These are phyloP conservation scores for Hoplostethus atlanticus DNA, from an alignment of 2,797 vertebrate genomes.

Conservation along the genomic window DNA sequence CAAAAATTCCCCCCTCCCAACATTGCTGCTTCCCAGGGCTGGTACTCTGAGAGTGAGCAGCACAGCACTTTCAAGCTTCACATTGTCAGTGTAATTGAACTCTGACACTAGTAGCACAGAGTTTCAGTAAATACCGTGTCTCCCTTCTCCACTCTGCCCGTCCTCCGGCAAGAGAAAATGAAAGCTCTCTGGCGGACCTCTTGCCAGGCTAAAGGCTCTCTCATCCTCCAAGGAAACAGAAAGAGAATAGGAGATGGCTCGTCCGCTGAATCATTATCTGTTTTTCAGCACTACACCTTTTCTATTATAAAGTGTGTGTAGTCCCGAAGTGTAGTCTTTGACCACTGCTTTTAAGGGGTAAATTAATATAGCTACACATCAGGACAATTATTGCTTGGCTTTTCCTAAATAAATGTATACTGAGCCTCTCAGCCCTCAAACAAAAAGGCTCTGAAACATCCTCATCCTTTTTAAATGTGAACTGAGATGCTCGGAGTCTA, in stretches of 20 bases:
- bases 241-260: constrained; percentile 24
- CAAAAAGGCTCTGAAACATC: neutral
- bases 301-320: no score
- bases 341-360: neutral
- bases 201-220: constrained; percentile 47
- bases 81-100: constrained; percentile 58
- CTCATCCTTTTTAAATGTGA: neutral
- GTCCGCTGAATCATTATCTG: constrained; percentile 44
- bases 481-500: neutral
- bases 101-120: constrained; percentile 53
- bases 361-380: neutral
- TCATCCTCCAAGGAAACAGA: constrained; percentile 43
- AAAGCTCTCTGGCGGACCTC: constrained; percentile 48
- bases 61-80: constrained; percentile 48
- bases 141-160: constrained; percentile 36
- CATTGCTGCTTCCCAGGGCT: constrained; percentile 26
- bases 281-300: constrained; percentile 4
- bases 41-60: constrained; percentile 39
- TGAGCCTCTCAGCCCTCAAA: neutral
- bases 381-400: neutral
- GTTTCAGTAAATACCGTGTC: constrained; percentile 56
- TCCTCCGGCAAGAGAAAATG: constrained; percentile 46
- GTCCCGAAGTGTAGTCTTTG: constrained; percentile 9
- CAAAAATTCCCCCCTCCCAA: constrained; percentile 21
- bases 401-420: neutral